Conservation (phyloP, 2,797 vertebrate genomes). For the Echiichthys vipera region DNA sequence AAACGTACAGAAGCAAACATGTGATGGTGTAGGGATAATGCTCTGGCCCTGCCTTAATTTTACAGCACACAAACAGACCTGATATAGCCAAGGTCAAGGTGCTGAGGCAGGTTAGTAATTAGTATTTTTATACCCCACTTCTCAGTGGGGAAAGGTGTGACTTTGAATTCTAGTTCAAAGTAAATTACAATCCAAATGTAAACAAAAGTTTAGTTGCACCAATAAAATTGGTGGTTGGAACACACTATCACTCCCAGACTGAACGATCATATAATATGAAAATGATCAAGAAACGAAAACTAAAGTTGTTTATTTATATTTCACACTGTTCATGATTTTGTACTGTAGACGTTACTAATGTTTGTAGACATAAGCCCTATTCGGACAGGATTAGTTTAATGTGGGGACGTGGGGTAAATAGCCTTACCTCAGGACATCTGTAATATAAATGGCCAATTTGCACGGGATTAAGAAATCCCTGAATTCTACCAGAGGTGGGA, state of each 20-base stretch:
- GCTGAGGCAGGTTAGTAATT: neutral
- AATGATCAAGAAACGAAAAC: too few species aligned
- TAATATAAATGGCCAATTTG: too few species aligned
- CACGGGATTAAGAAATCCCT: too few species aligned
- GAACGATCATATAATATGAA: neutral
- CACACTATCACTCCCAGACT: neutral
- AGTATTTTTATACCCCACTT: neutral
- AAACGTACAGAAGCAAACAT: neutral
- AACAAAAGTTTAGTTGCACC: neutral
- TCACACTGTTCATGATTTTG: too few species aligned
- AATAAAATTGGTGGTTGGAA: neutral
- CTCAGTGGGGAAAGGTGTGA: neutral
- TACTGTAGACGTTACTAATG: neutral
- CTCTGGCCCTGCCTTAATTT: slow-evolving; percentile 3
- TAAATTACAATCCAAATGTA: neutral
- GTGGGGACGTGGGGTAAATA: too few species aligned
- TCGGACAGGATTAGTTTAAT: too few species aligned
- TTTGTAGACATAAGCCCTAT: neutral
- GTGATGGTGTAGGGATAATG: neutral
- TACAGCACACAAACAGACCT: slow-evolving; percentile 10
- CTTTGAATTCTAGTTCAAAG: neutral
- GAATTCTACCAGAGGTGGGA: too few species aligned
- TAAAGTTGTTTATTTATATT: neutral
- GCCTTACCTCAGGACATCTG: too few species aligned
- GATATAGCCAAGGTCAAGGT: slow-evolving; percentile 8